phyloP scores from a whole-genome alignment of 2,113 vertebrate genomes.

The Campylorhamphus procurvoides region DNA sequence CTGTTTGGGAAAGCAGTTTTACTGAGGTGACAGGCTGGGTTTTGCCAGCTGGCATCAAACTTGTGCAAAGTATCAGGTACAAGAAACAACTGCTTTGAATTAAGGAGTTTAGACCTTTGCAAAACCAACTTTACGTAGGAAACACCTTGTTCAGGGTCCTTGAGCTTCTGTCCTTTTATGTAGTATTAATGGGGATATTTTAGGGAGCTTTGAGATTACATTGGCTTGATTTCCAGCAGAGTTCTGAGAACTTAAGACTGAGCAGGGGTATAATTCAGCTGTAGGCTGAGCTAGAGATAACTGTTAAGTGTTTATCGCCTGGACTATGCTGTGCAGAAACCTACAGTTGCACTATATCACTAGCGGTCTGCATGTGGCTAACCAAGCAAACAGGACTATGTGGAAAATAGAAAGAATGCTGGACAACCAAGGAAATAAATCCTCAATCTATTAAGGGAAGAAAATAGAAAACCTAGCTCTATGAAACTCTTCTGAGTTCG shows the following conservation, averaged over 20 bases:
- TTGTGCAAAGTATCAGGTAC: neutral
- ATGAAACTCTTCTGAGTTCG: neutral
- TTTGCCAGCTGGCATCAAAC: slow-evolving; percentile 3
- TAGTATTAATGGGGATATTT: neutral
- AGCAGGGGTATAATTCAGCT: neutral
- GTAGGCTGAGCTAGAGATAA: neutral
- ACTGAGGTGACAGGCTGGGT: neutral
- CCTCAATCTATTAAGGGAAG: slow-evolving; percentile 15
- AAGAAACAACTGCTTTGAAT: neutral
- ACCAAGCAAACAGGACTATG: neutral
- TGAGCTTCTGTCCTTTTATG: neutral
- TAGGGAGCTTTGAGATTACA: neutral
- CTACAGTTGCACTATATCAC: neutral
- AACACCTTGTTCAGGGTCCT: neutral
- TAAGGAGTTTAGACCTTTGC: neutral
- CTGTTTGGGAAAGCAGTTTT: neutral
- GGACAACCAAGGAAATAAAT: slow-evolving; percentile 18
- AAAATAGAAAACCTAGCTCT: slow-evolving; percentile 9
- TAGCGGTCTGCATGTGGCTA: neutral
- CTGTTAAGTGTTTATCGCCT: neutral
- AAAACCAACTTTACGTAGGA: neutral
- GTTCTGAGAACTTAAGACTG: neutral
- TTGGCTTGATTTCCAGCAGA: slow-evolving; percentile 4
- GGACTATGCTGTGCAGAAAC: neutral
- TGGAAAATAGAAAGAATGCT: neutral